Percentiles rank a stretch among this genome's conserved stretches.
Conservation (phyloP, 2,888 invertebrate genomes). For the Bombyx huttoni region DNA sequence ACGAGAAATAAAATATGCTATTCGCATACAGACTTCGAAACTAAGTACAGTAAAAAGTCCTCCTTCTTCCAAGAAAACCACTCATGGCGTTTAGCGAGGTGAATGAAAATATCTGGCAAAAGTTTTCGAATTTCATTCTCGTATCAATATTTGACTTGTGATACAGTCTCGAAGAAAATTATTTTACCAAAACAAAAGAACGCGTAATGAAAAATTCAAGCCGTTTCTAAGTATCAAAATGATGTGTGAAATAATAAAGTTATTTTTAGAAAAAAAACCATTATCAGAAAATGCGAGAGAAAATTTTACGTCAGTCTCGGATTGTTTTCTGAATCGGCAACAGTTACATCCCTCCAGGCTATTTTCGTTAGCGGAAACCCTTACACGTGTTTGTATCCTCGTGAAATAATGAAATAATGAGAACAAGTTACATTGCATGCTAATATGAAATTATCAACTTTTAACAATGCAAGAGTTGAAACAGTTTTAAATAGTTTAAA, state of each 20-base stretch:
- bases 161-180: no score
- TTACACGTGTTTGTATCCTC: background rate
- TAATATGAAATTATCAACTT: background rate
- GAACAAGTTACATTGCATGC: background rate
- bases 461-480: background rate
- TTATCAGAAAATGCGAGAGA: constrained; percentile 48
- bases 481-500: background rate
- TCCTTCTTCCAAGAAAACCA: no score
- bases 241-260: background rate
- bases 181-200: no score
- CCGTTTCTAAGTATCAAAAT: background rate
- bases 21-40: no score
- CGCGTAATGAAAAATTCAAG: background rate
- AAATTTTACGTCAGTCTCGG: constrained; percentile 49
- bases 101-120: no score
- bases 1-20: no score
- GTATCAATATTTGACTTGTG: no score
- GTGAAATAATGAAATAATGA: background rate
- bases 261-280: constrained; percentile 17
- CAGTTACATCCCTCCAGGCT: constrained; percentile 49
- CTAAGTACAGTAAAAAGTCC: no score
- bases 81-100: no score
- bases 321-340: constrained; percentile 61
- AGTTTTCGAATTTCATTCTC: no score
- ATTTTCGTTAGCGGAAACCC: constrained; percentile 17